phyloP scores from a whole-genome alignment of 2,113 vertebrate genomes.

The Rhineura floridana region DNA sequence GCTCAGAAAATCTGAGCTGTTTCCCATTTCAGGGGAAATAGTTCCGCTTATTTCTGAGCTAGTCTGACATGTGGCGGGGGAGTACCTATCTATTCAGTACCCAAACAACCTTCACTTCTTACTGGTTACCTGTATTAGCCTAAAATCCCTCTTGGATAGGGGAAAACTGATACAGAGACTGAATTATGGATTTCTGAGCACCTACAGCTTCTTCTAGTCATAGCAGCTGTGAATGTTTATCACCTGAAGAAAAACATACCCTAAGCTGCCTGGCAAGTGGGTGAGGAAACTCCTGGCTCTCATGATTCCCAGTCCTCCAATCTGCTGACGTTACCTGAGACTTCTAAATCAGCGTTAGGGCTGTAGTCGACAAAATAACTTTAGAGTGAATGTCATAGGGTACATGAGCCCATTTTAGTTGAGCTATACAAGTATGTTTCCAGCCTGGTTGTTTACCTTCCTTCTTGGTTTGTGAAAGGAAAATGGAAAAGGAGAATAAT shows the following conservation, averaged over 20 bases:
- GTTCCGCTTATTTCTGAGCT: not conserved
- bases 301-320: not conserved
- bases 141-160: not conserved
- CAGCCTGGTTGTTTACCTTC: not conserved
- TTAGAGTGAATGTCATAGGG: not conserved
- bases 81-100: not conserved
- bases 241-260: constrained; percentile 1
- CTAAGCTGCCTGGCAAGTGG: not conserved
- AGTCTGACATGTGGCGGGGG: not conserved
- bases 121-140: not conserved
- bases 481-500: not conserved
- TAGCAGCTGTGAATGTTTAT: constrained; percentile 15
- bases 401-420: not conserved
- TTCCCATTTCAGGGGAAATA: not conserved
- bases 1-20: not conserved
- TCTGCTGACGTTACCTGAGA: not conserved
- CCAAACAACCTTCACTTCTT: not conserved
- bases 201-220: not conserved
- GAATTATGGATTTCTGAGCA: not conserved
- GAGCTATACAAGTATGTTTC: not conserved
- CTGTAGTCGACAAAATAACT: constrained; percentile 30
- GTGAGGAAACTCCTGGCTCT: not conserved
- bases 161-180: not conserved
- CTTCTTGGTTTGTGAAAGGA: not conserved
- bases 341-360: constrained; percentile 3